These are phyloP conservation scores for Rhaphigaster nebulosa DNA, from an alignment of 2,888 invertebrate genomes.

Conservation along the genomic window DNA sequence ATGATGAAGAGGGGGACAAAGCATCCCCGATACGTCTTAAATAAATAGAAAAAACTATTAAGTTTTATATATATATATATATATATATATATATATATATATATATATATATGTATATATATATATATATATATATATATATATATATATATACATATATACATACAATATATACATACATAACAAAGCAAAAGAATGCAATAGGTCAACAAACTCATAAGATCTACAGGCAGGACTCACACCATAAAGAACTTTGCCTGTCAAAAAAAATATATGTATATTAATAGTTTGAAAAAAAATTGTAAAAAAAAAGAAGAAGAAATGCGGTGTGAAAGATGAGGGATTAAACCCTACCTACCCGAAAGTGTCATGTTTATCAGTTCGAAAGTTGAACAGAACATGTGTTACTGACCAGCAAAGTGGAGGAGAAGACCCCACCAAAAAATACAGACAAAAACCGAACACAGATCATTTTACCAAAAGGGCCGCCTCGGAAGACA, in stretches of 20 bases:
- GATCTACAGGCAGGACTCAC: background rate
- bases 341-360: background rate
- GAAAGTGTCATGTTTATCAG: constrained; percentile 27
- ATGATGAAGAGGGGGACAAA: too few species aligned
- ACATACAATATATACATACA: too few species aligned
- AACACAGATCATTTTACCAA: constrained; percentile 13
- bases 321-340: background rate
- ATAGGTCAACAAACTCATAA: background rate
- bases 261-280: background rate
- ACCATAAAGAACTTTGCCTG: background rate
- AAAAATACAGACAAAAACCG: background rate
- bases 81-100: too few species aligned
- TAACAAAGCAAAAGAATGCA: background rate
- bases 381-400: background rate
- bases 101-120: too few species aligned
- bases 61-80: too few species aligned
- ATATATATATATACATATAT: too few species aligned
- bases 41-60: too few species aligned
- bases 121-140: too few species aligned
- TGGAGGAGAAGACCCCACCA: background rate
- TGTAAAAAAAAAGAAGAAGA: background rate
- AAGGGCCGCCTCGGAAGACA: background rate
- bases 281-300: background rate
- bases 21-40: too few species aligned
- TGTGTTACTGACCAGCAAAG: constrained; percentile 34